Base-by-base conservation (phyloP, 2,797 vertebrate genomes). In the Pteropus rufus region DNA sequence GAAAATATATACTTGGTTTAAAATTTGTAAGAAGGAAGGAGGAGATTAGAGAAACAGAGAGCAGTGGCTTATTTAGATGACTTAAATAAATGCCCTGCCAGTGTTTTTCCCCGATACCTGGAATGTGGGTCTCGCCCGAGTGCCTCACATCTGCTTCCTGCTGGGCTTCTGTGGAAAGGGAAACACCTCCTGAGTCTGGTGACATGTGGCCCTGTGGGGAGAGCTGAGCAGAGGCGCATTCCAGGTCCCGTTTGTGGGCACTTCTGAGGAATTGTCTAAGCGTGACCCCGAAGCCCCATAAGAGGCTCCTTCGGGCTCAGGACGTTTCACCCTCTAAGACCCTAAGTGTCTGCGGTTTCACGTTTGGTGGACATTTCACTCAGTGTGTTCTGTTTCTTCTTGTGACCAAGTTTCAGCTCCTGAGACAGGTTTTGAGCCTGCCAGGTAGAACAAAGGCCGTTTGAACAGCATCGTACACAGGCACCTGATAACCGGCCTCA, bases 381-480 rank as follows among this genome's bases (percentile, higher is more conserved):
- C 31, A 23, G 21, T 6, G 0, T n/a, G 15, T 41, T 70, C 31
- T 49, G 1, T 67, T 70, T 70, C 21, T 67, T 67, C 49, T 67
- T 23, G 15, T n/a, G 31, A 11, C 31, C 12, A n/a, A 65, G 24
- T 34, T 39, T 12, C 54, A 72, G 26, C 26, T 87, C 39, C 31
- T 73, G 46, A n/a, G 15, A 14, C 5, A n/a, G 62, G 44, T 65
- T 2, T 21, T 9, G 16, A 64, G 19, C 21, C 2, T 69, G 41
- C 34, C 12, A 31, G 39, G 56, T 39, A n/a, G n/a, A 44, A 23
- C 0, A 18, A 56, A 77, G n/a, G 31, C 60, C 11, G 2, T 23
- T 11, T 26, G 24, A 44, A 34, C 76, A 24, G 39, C n/a, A 0
- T 8, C 18, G 26, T 62, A 5, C 0, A 0, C 8, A 8, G 29